Conservation (phyloP, 1,140 invertebrate species). For the Drosophila cardini region DNA sequence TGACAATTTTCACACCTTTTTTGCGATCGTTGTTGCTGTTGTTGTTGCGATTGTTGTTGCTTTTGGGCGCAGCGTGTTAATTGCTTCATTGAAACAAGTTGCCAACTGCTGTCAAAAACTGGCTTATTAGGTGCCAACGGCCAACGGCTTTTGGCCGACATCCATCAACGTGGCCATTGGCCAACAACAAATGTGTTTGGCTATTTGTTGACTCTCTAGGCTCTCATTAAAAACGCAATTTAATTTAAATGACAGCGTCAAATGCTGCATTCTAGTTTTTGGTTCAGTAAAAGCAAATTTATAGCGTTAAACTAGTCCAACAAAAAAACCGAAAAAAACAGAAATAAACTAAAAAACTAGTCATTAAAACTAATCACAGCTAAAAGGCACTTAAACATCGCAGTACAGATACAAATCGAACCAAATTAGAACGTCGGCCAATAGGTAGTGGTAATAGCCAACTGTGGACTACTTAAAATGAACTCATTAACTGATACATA, state of each 20-base stretch:
- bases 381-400: constrained; percentile 73
- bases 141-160: constrained; percentile 60
- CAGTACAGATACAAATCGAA: constrained; percentile 70
- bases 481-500: constrained; percentile 72
- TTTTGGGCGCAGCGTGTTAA: constrained; percentile 50
- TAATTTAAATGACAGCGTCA: constrained; percentile 53
- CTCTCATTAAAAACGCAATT: constrained; percentile 61
- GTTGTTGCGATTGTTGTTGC: constrained; percentile 27
- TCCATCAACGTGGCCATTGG: constrained; percentile 21
- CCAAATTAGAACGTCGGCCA: constrained; percentile 66
- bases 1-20: constrained; percentile 53
- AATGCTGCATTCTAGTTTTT: constrained; percentile 38
- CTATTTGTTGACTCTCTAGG: constrained; percentile 9
- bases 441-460: constrained; percentile 12
- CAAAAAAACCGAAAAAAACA: too few species aligned
- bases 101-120: constrained; percentile 59
- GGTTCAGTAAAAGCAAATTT: constrained; percentile 47
- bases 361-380: constrained; percentile 79
- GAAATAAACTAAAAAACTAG: constrained; percentile 33
- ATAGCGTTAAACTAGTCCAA: constrained; percentile 41
- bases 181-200: constrained; percentile 25
- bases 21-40: constrained; percentile 13
- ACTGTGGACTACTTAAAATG: constrained; percentile 71
- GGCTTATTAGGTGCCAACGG: constrained; percentile 77
- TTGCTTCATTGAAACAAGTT: constrained; percentile 82